A percentile compares a stretch with the other conserved stretches of the same genome.
Conservation (phyloP, 2,797 vertebrate genomes). For the Pagetopsis macropterus region DNA sequence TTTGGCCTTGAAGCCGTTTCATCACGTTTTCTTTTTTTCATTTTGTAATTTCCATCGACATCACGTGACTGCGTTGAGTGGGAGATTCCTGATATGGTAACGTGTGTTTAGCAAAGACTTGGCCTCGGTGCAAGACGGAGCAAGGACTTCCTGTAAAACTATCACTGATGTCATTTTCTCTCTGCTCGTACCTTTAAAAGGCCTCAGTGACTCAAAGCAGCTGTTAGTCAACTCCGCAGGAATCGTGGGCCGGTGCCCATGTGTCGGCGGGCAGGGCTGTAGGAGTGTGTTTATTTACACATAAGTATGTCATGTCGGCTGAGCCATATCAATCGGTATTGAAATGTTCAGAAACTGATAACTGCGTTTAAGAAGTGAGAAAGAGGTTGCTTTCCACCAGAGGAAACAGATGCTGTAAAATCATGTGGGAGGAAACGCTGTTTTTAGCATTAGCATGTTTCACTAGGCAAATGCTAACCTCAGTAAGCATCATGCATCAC, state of each 20-base stretch:
- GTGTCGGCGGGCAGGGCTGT: conserved; percentile 27
- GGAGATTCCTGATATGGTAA: conserved; percentile 32
- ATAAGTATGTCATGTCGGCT: conserved; percentile 3
- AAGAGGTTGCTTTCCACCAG: conserved; percentile 53
- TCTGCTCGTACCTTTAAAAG: conserved; percentile 61
- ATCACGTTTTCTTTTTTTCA: conserved; percentile 15
- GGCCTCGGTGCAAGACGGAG: conserved; percentile 33
- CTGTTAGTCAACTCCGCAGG: conserved; percentile 41
- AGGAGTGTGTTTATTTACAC: conserved; percentile 62
- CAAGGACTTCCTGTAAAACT: conserved; percentile 64
- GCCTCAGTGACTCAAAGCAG: conserved; percentile 58
- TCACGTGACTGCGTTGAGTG: conserved; percentile 13
- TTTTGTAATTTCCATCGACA: conserved; percentile 19
- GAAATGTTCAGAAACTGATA: conserved; percentile 58
- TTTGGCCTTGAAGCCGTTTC: conserved; percentile 13
- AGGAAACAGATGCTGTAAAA: conserved; percentile 81
- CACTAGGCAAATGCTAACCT: conserved; percentile 39
- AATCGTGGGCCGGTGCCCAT: conserved; percentile 40
- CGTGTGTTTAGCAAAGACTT: conserved; percentile 35
- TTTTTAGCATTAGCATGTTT: conserved; percentile 53
- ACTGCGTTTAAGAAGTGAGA: conserved; percentile 73
- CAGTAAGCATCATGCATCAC: conserved; percentile 10
- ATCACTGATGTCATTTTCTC: conserved; percentile 69
- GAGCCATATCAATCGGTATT: conserved; percentile 36
- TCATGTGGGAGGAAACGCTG: conserved; percentile 52